Conservation (phyloP, 2,888 invertebrate species). For the Lepidocyrtinus sp. region DNA sequence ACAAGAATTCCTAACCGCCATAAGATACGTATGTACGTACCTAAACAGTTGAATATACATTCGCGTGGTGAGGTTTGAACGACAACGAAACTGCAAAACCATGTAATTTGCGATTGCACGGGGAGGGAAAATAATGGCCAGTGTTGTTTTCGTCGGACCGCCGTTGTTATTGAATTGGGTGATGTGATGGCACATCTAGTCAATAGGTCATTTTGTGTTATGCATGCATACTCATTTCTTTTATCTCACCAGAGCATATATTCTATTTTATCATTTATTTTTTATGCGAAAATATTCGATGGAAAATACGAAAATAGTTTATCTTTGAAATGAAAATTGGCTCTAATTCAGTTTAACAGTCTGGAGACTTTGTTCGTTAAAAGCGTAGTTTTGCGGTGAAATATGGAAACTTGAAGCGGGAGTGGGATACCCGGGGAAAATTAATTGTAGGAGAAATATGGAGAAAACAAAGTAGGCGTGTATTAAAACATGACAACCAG, state of each 20-base stretch:
- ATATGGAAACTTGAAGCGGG: no score
- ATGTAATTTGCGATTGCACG: neutral
- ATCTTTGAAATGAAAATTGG: no score
- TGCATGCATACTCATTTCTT: slow-evolving; percentile 12
- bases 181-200: neutral
- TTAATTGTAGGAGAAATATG: no score
- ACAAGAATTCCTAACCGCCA: no score
- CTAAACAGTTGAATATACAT: no score
- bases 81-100: neutral
- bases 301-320: neutral
- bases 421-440: no score
- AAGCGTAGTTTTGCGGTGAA: no score
- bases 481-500: no score
- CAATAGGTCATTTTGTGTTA: slow-evolving; percentile 23
- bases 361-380: no score
- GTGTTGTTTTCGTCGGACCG: neutral
- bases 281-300: slow-evolving; percentile 7
- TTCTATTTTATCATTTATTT: neutral
- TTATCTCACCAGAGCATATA: neutral
- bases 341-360: no score
- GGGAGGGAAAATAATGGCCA: slow-evolving; percentile 3
- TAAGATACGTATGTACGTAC: no score
- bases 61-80: neutral
- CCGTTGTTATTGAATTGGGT: slow-evolving; percentile 20
- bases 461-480: no score